Evolutionary conservation across 2,888 invertebrate species (phyloP).

Genomic region (Xestia c-nigrum): DNA sequence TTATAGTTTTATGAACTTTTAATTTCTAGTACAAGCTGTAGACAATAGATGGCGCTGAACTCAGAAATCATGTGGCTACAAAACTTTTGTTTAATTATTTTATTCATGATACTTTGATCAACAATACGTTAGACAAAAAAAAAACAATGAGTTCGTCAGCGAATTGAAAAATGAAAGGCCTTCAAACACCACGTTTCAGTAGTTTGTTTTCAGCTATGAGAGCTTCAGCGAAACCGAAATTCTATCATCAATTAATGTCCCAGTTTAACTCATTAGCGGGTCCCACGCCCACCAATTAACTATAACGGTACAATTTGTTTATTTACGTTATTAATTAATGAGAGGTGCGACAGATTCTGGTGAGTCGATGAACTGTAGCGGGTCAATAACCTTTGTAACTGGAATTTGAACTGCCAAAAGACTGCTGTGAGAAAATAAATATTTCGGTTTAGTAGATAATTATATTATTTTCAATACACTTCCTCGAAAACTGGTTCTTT

Average conservation of each 20-base stretch:
- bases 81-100: not conserved
- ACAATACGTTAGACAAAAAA: no score
- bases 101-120: not conserved
- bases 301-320: conserved; percentile 18
- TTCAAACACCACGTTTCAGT: not conserved
- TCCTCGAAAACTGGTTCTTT: no score
- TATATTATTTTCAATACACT: no score
- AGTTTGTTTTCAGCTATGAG: not conserved
- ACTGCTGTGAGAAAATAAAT: not conserved
- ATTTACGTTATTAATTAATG: conserved; percentile 29
- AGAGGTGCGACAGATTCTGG: conserved; percentile 12
- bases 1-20: not conserved
- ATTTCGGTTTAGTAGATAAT: not conserved
- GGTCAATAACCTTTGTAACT: conserved; percentile 39
- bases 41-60: conserved; percentile 30
- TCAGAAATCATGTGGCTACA: no score
- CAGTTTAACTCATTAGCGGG: conserved; percentile 21
- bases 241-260: not conserved
- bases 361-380: conserved; percentile 38
- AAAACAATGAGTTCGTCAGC: accelerated
- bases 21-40: not conserved
- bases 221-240: not conserved
- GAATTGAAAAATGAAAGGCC: not conserved
- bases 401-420: not conserved
- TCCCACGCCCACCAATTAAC: conserved; percentile 38